A percentile compares a stretch with the other conserved stretches of the same genome.
Evolutionary conservation across 2,113 vertebrate species (phyloP).

Genomic region (Cnemophilus loriae): DNA sequence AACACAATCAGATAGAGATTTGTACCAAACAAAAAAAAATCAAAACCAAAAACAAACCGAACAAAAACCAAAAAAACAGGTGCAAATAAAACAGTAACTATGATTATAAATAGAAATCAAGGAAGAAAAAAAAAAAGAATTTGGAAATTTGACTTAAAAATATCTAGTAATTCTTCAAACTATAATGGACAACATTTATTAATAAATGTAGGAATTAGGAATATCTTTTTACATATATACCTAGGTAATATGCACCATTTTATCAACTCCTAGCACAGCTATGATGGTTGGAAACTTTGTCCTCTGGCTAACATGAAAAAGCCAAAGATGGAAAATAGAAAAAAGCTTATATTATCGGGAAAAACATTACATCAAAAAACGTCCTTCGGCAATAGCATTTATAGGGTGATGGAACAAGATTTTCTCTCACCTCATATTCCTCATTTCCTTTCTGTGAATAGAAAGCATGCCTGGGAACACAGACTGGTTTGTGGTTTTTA

Average conservation of each 20-base stretch:
- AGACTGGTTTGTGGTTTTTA: not conserved
- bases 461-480: not conserved
- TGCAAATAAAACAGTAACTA: not conserved
- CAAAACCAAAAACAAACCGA: too few species aligned
- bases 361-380: not conserved
- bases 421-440: not conserved
- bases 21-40: not conserved
- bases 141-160: not conserved
- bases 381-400: not conserved
- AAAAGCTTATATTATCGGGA: not conserved
- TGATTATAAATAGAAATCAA: not conserved
- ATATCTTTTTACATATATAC: not conserved
- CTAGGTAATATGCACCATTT: not conserved
- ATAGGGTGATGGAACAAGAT: not conserved
- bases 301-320: not conserved
- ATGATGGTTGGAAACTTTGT: not conserved
- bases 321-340: not conserved
- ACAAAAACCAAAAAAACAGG: too few species aligned
- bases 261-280: not conserved
- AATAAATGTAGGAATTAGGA: not conserved
- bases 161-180: not conserved
- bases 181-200: not conserved
- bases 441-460: not conserved
- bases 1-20: not conserved
- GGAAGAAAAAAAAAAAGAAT: not conserved